Percentiles rank a stretch among this genome's conserved stretches.
phyloP scores from a whole-genome alignment of 2,888 invertebrate genomes.

The Nomada flava region DNA sequence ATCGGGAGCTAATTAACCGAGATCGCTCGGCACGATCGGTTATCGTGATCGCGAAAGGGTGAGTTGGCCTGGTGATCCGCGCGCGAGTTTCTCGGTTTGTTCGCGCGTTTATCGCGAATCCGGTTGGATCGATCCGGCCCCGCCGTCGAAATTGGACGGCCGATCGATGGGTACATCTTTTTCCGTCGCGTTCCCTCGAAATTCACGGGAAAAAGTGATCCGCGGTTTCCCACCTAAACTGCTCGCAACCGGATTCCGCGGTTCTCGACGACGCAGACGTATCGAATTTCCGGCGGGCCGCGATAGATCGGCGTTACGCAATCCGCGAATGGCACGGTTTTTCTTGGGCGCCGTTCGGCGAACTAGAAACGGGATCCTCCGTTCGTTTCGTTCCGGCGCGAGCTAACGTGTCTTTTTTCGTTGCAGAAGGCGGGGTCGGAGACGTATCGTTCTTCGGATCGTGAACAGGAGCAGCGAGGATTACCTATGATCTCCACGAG shows the following conservation, averaged over 20 bases:
- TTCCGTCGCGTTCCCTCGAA: background rate
- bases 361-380: background rate
- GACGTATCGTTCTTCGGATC: slow-evolving; percentile 42
- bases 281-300: slow-evolving; percentile 53
- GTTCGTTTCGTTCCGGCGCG: background rate
- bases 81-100: slow-evolving; percentile 18
- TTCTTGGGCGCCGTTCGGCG: background rate
- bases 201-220: background rate
- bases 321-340: slow-evolving; percentile 33
- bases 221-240: background rate
- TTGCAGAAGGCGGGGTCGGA: slow-evolving; percentile 66
- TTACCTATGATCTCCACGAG: slow-evolving; percentile 70
- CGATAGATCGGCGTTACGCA: slow-evolving; percentile 26
- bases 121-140: background rate
- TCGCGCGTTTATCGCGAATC: slow-evolving; percentile 22
- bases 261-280: slow-evolving; percentile 24
- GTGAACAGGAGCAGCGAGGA: slow-evolving; percentile 38
- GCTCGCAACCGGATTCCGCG: slow-evolving; percentile 46
- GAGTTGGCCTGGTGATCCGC: slow-evolving; percentile 38
- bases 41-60: slow-evolving; percentile 59
- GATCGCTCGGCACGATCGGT: slow-evolving; percentile 70
- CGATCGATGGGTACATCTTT: slow-evolving; percentile 10
- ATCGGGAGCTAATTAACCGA: slow-evolving; percentile 74
- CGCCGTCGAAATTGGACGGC: slow-evolving; percentile 24
- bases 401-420: slow-evolving; percentile 1